phyloP scores from a whole-genome alignment of 23 tunicate species.

The Trididemnum clinides region DNA sequence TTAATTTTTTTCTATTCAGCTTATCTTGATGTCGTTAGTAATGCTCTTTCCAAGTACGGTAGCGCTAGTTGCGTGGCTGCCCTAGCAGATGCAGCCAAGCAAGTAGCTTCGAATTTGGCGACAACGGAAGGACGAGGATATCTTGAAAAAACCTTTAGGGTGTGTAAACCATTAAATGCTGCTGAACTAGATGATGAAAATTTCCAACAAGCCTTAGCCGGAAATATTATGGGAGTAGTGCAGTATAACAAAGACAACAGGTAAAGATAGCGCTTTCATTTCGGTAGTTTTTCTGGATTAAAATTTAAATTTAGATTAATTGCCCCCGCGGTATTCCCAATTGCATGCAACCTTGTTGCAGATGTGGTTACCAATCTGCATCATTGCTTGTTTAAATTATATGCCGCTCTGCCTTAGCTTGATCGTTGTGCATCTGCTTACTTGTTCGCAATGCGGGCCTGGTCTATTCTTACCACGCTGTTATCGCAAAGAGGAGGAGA shows the following conservation, averaged over 20 bases:
- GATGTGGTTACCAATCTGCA: neutral
- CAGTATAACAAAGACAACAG: conserved; percentile 84
- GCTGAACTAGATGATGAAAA: conserved; percentile 36
- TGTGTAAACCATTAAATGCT: conserved; percentile 36
- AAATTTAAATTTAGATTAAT: too few relatives aligned
- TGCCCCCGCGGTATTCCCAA: too few relatives aligned
- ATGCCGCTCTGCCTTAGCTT: too few relatives aligned
- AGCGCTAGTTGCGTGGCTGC: conserved; percentile 45
- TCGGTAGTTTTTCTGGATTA: too few relatives aligned
- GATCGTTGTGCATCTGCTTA: too few relatives aligned
- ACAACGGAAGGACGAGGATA: conserved; percentile 33
- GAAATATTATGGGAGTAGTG: conserved; percentile 67
- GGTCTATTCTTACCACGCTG: too few relatives aligned
- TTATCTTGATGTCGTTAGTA: conserved; percentile 34
- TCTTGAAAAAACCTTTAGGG: conserved; percentile 30
- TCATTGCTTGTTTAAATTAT: too few relatives aligned
- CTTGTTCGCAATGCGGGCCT: too few relatives aligned
- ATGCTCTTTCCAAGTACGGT: conserved; percentile 40
- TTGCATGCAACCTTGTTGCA: too few relatives aligned
- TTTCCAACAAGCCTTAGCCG: conserved; percentile 65
- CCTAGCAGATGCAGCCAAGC: conserved; percentile 16
- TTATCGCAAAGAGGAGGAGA: too few relatives aligned
- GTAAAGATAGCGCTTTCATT: too few relatives aligned
- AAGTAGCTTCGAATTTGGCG: conserved; percentile 28
- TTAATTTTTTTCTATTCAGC: conserved; percentile 14